Evolutionary conservation across 2,888 invertebrate genomes (phyloP), one percentile per base, ranked within the genome.

Genomic region (Brachynemurus nebulosus): DNA sequence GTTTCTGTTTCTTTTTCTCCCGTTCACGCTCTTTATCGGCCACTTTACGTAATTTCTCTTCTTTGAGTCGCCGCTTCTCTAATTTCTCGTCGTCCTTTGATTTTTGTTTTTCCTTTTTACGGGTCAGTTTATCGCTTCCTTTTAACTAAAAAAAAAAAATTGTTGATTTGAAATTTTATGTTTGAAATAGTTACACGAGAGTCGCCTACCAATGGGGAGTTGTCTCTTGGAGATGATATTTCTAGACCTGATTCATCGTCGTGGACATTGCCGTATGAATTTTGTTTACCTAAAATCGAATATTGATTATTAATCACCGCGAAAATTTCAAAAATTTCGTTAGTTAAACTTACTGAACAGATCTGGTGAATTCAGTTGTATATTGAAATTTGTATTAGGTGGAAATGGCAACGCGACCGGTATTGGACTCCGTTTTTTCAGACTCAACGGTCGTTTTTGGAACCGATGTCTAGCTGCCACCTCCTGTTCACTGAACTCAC

Each of bases 31-130:
- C 72, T 53, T 76, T 78, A 53, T 81, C 81, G 7, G 72, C 70
- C 41, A 73, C 67, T 57, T 76, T 76, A 51, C 72, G 69, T 18
- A 72, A 52, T 51, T 76, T 75, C 49, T 76, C 80, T 54, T 82
- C 80, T 57, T 82, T 81, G 47, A 76, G 67, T 42, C 79, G 66
- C 25, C 80, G 68, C 57, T 81, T 82, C 54, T 81, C 80, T 44
- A 63, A 50, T 53, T 81, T 82, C 46, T 80, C 80, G 52, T 80
- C 78, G 53, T 81, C 80, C 58, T 81, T 80, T 35, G 72, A 72
- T 57, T 78, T 79, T 54, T 78, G 73, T 54, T 80, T 80, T 54
- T 79, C 78, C 55, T 72, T 66, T 58, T 77, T 78, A 48, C 74
- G 66, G 27, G 73, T 63, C 33, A 76, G 61, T 54, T 77, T 78